Evolutionary conservation across 1,140 invertebrate species (phyloP), one percentile per base, ranked within the genome.

Genomic region (Hycleus cichorii): DNA sequence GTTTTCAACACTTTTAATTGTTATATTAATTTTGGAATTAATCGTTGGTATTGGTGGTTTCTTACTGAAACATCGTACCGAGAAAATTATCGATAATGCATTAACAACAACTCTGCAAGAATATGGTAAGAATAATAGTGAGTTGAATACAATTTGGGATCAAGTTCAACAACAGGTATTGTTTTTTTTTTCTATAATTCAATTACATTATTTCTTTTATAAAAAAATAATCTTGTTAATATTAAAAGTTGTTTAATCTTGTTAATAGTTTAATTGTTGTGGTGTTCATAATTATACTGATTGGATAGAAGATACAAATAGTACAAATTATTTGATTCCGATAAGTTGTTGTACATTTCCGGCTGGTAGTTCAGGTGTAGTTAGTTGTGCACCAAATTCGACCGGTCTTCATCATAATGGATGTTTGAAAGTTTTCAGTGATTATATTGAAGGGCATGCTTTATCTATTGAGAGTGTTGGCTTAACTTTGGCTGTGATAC

Each of bases 21-120:
- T 92, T 9, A 88, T 95, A 49, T 93, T 95, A 72, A 77, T 91
- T 3, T 73, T 92, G 53, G 91, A 95, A 76, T 73, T 94, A 48
- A 86, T 86, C 6, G 86, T 86, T 56, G 92, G 90, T 52, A 88
- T 95, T 68, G 84, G 87, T 11, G 90, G 88, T 5, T 91, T 91
- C 74, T 77, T 91, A 54, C 83, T 91, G 72, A 83, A 84, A 60
- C 77, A 80, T 57, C 81, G 88, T 49, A 76, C 89, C 32, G 78
- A 81, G 62, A 72, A 75, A 4, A 78, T 86, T 62, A 73, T 91
- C 10, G 77, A 81, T 57, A 72, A 75, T 2, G 80, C 80, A 54
- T 76, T 91, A 56, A 84, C 85, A 65, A 65, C 72, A 12, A 86
- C 83, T 9, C 81, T 91, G 75, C 65, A 72, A 4, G 69, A 84